Evolutionary conservation across 2,888 invertebrate species (phyloP).

Genomic region (Hylaea fasciaria): DNA sequence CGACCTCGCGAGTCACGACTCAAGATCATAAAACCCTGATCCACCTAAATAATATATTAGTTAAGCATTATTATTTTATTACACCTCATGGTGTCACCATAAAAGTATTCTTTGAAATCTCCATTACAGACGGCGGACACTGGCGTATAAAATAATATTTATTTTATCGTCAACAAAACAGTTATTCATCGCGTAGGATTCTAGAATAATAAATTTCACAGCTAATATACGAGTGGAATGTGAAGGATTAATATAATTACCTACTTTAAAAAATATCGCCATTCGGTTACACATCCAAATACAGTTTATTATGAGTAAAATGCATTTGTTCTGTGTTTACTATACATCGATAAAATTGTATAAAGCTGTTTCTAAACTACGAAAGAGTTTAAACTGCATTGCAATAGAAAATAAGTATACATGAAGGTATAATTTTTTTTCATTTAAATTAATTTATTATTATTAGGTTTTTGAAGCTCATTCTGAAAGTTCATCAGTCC

Average conservation of each 20-base stretch:
- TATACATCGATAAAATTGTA: too few relatives aligned
- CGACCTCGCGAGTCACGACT: conserved; percentile 4
- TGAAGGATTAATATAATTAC: background rate
- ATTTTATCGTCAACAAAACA: conserved; percentile 25
- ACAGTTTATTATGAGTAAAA: too few relatives aligned
- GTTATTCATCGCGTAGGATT: conserved; percentile 12
- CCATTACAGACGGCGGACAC: conserved; percentile 14
- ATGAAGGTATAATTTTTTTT: too few relatives aligned
- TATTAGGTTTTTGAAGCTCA: too few relatives aligned
- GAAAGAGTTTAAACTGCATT: too few relatives aligned
- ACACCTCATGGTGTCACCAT: conserved; percentile 23
- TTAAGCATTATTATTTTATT: conserved; percentile 29
- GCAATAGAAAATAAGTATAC: too few relatives aligned
- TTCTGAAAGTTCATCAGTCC: too few relatives aligned
- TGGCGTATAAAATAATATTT: conserved; percentile 26
- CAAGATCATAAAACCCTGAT: conserved; percentile 15
- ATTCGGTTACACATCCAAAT: too few relatives aligned
- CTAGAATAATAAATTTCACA: conserved; percentile 20
- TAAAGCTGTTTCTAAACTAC: too few relatives aligned
- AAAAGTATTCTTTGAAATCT: conserved; percentile 33
- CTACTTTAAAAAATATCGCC: too few relatives aligned
- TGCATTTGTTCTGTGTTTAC: too few relatives aligned
- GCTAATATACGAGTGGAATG: background rate
- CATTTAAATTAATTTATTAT: too few relatives aligned
- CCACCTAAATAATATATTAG: conserved; percentile 27